These are phyloP conservation scores for Enoplosus armatus DNA, from an alignment of 2,797 vertebrate species.

Conservation along the genomic window DNA sequence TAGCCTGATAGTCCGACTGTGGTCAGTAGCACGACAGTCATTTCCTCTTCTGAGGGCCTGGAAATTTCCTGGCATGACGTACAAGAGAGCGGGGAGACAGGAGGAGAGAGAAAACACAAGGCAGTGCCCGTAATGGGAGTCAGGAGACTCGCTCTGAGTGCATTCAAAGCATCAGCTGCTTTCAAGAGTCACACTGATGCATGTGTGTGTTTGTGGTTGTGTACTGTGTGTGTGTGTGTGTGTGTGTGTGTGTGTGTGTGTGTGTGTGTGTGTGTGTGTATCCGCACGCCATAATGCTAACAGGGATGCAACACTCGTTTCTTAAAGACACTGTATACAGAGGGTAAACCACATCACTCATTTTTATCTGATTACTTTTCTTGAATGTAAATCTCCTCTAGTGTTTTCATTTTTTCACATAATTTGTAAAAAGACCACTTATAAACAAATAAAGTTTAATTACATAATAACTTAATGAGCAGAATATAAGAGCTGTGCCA, in stretches of 20 bases:
- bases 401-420: background rate
- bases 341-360: background rate
- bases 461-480: background rate
- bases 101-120: conserved; percentile 46
- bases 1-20: conserved; percentile 4
- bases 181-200: conserved; percentile 60
- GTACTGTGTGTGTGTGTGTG: conserved; percentile 21
- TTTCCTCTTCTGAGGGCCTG: conserved; percentile 53
- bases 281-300: conserved; percentile 5
- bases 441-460: background rate
- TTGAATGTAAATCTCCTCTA: background rate
- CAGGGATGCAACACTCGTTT: background rate
- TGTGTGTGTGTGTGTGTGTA: conserved; percentile 14
- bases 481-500: conserved; percentile 2
- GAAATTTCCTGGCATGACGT: conserved; percentile 56
- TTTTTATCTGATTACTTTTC: background rate
- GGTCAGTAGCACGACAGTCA: conserved; percentile 42
- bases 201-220: conserved; percentile 26
- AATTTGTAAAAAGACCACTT: background rate
- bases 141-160: conserved; percentile 72
- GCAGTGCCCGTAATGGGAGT: conserved; percentile 72
- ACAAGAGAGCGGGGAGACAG: conserved; percentile 20
- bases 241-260: conserved; percentile 34
- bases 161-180: conserved; percentile 71
- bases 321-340: background rate